A percentile compares a stretch with the other conserved stretches of the same genome.
These are phyloP conservation scores for Garra rufa DNA, from an alignment of 2,113 vertebrate genomes.

Conservation along the genomic window DNA sequence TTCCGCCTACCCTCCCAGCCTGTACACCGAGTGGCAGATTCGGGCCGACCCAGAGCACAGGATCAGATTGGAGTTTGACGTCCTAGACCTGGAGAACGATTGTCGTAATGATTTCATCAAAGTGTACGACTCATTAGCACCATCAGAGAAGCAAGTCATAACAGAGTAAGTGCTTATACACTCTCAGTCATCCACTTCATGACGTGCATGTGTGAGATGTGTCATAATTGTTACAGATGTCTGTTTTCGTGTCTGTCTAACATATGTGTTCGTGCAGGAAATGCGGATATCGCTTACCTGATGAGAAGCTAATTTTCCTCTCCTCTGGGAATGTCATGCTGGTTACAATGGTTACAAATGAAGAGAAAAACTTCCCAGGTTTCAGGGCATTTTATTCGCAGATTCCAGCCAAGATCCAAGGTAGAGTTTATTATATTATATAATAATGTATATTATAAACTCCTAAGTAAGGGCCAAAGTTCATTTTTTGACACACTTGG, in stretches of 20 bases:
- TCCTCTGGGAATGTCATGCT: conserved; percentile 93
- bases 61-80: conserved; percentile 86
- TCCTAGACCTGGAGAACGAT: conserved; percentile 79
- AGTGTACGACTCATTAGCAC: conserved; percentile 87
- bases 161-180: conserved; percentile 77
- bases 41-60: conserved; percentile 78
- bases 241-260: not conserved
- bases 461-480: not conserved
- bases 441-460: not conserved
- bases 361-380: conserved; percentile 83
- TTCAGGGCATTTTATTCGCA: conserved; percentile 88
- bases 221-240: not conserved
- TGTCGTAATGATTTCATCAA: conserved; percentile 79
- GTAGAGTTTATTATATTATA: conserved; percentile 62
- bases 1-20: conserved; percentile 77
- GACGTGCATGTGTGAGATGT: not conserved
- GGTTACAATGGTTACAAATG: conserved; percentile 82
- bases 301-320: conserved; percentile 84
- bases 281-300: conserved; percentile 82
- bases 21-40: conserved; percentile 83
- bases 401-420: conserved; percentile 70
- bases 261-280: conserved; percentile 72
- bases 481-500: not conserved
- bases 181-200: not conserved
- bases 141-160: conserved; percentile 75